Conservation (phyloP, 2,888 invertebrate genomes). For the Silvanus unidentatus region DNA sequence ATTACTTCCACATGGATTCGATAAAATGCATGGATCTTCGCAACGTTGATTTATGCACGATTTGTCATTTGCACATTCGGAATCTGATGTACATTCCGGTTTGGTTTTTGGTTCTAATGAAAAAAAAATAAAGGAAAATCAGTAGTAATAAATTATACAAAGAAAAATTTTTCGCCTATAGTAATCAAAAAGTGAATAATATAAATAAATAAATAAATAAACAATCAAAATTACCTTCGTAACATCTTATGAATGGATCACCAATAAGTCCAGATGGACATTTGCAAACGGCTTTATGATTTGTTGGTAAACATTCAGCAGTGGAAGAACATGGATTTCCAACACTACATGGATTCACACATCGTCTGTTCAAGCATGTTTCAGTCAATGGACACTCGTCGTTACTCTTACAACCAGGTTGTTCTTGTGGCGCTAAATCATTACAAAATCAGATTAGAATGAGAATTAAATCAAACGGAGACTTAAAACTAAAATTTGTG, state of each 20-base stretch:
- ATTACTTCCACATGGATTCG: slow-evolving; percentile 72
- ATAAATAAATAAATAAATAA: slow-evolving; percentile 3
- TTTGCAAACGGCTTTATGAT: slow-evolving; percentile 71
- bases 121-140: slow-evolving; percentile 28
- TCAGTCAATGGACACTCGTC: slow-evolving; percentile 67
- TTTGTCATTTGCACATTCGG: slow-evolving; percentile 69
- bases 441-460: neutral
- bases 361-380: slow-evolving; percentile 65
- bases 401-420: slow-evolving; percentile 63
- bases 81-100: slow-evolving; percentile 66
- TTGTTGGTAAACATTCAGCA: slow-evolving; percentile 69
- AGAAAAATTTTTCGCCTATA: neutral
- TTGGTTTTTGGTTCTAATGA: slow-evolving; percentile 45
- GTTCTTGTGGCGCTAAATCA: slow-evolving; percentile 40
- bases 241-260: slow-evolving; percentile 76
- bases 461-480: neutral
- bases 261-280: slow-evolving; percentile 71
- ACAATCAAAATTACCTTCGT: slow-evolving; percentile 34
- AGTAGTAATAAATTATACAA: slow-evolving; percentile 1
- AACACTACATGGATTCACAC: slow-evolving; percentile 68
- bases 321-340: slow-evolving; percentile 69
- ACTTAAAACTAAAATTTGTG: slow-evolving; percentile 4
- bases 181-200: no score
- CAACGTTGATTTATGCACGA: slow-evolving; percentile 77
- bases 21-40: slow-evolving; percentile 71